Conservation (phyloP, 2,797 vertebrate genomes). For the Cyprinodon diabolis region DNA sequence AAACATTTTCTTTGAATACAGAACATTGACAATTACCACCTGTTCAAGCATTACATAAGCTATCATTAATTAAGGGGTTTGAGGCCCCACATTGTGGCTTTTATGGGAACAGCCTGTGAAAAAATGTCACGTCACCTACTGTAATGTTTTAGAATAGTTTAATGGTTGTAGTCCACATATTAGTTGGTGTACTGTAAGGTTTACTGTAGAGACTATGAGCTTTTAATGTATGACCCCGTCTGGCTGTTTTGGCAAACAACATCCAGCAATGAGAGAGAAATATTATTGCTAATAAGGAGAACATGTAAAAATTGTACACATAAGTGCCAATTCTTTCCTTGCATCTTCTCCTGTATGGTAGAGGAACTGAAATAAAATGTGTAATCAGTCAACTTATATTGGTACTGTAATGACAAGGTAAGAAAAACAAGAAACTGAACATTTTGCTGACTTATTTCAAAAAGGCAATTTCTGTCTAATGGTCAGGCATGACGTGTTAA, state of each 20-base stretch:
- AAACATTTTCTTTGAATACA: neutral
- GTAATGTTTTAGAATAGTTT: neutral
- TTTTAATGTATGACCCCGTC: neutral
- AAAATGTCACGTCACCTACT: neutral
- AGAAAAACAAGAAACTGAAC: neutral
- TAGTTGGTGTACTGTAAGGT: neutral
- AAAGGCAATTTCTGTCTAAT: neutral
- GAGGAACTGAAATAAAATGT: slow-evolving; percentile 30
- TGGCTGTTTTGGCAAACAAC: neutral
- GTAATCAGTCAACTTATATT: slow-evolving; percentile 10
- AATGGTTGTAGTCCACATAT: neutral
- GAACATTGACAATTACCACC: neutral
- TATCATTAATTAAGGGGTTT: too few relatives aligned
- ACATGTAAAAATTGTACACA: too few relatives aligned
- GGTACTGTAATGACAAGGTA: slow-evolving; percentile 12
- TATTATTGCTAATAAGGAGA: neutral
- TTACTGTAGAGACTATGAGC: neutral
- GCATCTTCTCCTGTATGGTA: slow-evolving; percentile 21
- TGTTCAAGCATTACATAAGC: too few relatives aligned
- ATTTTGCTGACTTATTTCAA: neutral
- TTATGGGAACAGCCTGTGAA: neutral
- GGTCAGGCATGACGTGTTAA: neutral
- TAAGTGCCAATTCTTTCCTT: slow-evolving; percentile 18
- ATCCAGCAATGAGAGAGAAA: neutral
- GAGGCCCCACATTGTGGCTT: too few relatives aligned